Evolutionary conservation across 2,888 invertebrate genomes (phyloP), one percentile per base, ranked within the genome.

Genomic region (Antheraea yamamai): DNA sequence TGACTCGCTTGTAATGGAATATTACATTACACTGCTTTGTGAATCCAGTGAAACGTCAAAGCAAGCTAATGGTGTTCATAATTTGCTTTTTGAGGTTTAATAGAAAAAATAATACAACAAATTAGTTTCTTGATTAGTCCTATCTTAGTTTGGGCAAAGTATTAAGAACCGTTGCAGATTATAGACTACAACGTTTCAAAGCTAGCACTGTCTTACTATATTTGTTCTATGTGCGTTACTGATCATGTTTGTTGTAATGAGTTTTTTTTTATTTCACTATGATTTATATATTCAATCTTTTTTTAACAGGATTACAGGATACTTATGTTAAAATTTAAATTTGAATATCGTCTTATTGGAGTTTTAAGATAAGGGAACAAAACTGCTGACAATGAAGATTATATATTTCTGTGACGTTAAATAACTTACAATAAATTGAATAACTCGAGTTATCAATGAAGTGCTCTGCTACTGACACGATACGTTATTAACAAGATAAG

Each of bases 1-100:
- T 61, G 58, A 72, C 74, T 75, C 51, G 74, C 74, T 72, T 58
- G 72, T 72, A 75, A 75, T 74, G 70, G 74, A 74, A 74, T 75
- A 75, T 72, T 61, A 75, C 72, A 61, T 58, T 58, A 72, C 68
- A 70, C 26, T 75, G 61, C 47, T 71, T 75, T 75, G 74, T 72
- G 74, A 51, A 70, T 70, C 61, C 61, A 71, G 72, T 61, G 72
- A 30, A 55, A 51, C 66, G 64, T 73, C 58, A 70, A 71, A 58
- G 47, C 74, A 72, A 30, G 72, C 58, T 71, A 75, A 72, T 72
- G 55, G 71, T 75, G n/a, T 23, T 10, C 14, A 26, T 47, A 51
- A 74, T 20, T 52, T 73, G 23, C 30, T 23, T 73, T 47, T 64
- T 52, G 52, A 70, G 30, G 39, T 39, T 70, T 70, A n/a, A 20